Evolutionary conservation across 2,888 invertebrate species (phyloP), one percentile per base, ranked within the genome.

Genomic region (Acanthacorydalis orientalis): DNA sequence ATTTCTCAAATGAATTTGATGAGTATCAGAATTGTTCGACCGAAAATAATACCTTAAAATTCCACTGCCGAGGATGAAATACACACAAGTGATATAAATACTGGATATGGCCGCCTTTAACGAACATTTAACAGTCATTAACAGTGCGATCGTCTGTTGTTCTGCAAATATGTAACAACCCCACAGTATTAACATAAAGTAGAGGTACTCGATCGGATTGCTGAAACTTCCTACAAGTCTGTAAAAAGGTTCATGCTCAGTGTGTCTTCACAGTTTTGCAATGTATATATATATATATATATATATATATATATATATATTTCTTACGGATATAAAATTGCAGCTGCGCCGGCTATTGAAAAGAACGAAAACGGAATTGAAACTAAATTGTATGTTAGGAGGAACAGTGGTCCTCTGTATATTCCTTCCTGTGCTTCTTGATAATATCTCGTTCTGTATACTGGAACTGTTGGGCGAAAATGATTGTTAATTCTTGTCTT

Each of bases 341-440:
- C 82, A 41, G 79, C 73, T 0, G 83, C 83, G 9, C 77, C 77
- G 33, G 81, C 70, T 0, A 83, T 75, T 2, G 84, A 82, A 39
- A 88, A 64, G 31, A 88, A 74, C 1, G 89, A 87, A 59, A 90
- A 80, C 0, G 91, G 90, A 49, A 92, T 65, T 0, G 86, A 83
- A 11, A 86, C 77, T 2, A 89, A 64, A 52, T 85, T 82, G 65
- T 89, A 89, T 0, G 88, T 81, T 0, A 89, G 68, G 1, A 92
- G 68, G 56, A 92, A 75, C 52, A 88, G 77, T 0, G 87, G 83
- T 0, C 92, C 92, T 3, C 86, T 82, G 63, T 93, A 93, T 0
- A 89, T 67, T 0, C 90, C 90, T 63, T 91, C 90, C 46, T 90
- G 80, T 0, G 84, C 80, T 59, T 93, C 93, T 60, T 92, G 90